Percentiles rank a stretch among this genome's conserved stretches.
phyloP scores from a whole-genome alignment of 2,888 invertebrate species.

The Eristalis intricaria region DNA sequence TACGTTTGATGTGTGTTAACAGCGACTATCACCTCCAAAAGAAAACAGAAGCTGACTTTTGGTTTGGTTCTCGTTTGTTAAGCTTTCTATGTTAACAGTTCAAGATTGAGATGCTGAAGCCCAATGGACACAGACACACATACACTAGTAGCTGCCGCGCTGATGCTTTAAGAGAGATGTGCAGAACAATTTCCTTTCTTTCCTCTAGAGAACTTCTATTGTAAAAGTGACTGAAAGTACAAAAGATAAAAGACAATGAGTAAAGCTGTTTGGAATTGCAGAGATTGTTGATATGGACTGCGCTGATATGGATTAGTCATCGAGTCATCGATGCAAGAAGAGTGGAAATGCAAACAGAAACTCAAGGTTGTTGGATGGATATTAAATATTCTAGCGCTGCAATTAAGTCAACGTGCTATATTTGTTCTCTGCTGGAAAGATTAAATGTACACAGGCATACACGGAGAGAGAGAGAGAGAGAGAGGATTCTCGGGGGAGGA shows the following conservation, averaged over 20 bases:
- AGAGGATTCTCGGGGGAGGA: neutral
- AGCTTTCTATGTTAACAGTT: conserved; percentile 15
- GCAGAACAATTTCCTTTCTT: conserved; percentile 23
- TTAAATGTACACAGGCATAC: no score
- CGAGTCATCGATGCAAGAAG: neutral
- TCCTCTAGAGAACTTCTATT: conserved; percentile 42
- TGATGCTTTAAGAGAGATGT: conserved; percentile 29
- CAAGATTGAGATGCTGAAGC: conserved; percentile 28
- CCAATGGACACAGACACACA: conserved; percentile 48
- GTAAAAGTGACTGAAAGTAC: conserved; percentile 47
- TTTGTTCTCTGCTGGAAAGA: neutral
- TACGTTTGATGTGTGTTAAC: conserved; percentile 3
- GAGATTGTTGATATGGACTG: no score
- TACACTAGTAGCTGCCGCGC: conserved; percentile 42
- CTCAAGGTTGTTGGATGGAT: neutral
- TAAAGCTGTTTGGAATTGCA: neutral
- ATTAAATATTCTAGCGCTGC: neutral
- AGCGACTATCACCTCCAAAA: conserved; percentile 29
- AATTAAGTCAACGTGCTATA: neutral
- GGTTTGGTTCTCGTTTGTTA: neutral
- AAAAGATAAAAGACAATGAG: neutral
- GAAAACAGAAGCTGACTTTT: conserved; percentile 26
- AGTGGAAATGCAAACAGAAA: neutral
- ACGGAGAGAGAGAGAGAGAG: no score
- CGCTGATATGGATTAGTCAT: no score